Conservation (phyloP, 2,888 invertebrate genomes). For the Petrolisthes manimaculis region DNA sequence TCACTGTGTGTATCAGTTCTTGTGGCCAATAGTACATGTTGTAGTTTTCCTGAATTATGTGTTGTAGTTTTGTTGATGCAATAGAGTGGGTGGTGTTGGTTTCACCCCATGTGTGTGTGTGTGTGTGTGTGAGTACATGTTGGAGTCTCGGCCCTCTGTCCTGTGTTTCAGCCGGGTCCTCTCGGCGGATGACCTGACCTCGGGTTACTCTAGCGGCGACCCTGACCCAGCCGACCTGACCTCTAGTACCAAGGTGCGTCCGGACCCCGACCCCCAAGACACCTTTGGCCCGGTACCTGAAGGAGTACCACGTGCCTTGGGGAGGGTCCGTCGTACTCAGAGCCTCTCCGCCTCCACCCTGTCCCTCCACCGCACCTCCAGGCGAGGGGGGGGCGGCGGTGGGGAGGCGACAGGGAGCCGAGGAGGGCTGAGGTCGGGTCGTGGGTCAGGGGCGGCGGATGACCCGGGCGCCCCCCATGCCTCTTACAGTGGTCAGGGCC, state of each 20-base stretch:
- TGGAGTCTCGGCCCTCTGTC: conserved; percentile 41
- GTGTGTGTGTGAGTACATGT: conserved; percentile 28
- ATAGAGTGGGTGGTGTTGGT: no score
- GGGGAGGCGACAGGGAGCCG: background rate
- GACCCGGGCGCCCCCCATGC: conserved; percentile 54
- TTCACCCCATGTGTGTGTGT: no score
- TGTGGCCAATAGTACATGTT: no score
- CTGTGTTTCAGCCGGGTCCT: conserved; percentile 61
- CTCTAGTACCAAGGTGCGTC: background rate
- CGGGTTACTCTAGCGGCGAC: conserved; percentile 61
- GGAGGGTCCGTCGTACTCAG: conserved; percentile 51
- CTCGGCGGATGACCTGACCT: conserved; percentile 59
- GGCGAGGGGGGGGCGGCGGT: conserved; percentile 25
- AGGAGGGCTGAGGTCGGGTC: conserved; percentile 29
- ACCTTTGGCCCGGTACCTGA: background rate
- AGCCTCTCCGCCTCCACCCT: conserved; percentile 53
- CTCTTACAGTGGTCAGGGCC: conserved; percentile 57
- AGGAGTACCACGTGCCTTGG: background rate
- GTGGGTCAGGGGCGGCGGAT: conserved; percentile 44
- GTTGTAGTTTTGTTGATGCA: no score
- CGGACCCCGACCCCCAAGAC: conserved; percentile 1
- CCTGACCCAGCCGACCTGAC: conserved; percentile 48
- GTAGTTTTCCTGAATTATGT: no score
- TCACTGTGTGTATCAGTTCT: no score
- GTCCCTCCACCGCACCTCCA: conserved; percentile 40